Evolutionary conservation across 2,797 vertebrate species (phyloP).

Genomic region (Eutrigla gurnardus): DNA sequence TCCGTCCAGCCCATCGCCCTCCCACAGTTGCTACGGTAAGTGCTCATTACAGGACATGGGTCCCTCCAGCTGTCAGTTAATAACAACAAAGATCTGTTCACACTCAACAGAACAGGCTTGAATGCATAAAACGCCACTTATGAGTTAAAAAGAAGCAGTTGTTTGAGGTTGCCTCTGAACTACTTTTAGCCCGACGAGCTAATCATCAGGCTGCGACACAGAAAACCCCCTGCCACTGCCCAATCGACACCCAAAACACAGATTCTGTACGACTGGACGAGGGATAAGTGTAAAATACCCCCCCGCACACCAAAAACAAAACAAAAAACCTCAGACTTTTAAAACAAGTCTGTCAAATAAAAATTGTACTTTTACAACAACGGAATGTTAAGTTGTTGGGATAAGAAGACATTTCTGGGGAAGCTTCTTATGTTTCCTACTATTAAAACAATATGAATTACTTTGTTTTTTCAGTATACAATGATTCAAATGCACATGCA

Average conservation of each 20-base stretch:
- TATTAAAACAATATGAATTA: conserved; percentile 81
- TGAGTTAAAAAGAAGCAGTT: conserved; percentile 51
- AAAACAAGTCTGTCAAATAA: conserved; percentile 99
- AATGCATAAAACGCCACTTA: conserved; percentile 59
- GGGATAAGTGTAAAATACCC: conserved; percentile 72
- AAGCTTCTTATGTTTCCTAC: conserved; percentile 71
- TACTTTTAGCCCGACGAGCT: conserved; percentile 39
- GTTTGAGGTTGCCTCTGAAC: conserved; percentile 40
- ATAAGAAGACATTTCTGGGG: conserved; percentile 77
- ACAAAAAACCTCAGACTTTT: conserved; percentile 90
- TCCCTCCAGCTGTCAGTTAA: conserved; percentile 51
- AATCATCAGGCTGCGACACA: conserved; percentile 28
- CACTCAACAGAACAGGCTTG: conserved; percentile 43
- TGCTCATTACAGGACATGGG: conserved; percentile 73
- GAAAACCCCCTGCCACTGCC: conserved; percentile 9
- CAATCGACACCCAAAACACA: conserved; percentile 28
- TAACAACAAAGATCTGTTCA: conserved; percentile 40
- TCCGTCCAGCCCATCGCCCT: conserved; percentile 45
- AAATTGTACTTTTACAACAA: conserved; percentile 86
- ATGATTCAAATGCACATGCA: conserved; percentile 93
- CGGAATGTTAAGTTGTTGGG: conserved; percentile 89
- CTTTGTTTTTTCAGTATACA: conserved; percentile 84
- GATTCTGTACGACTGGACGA: conserved; percentile 44
- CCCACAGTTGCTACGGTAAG: conserved; percentile 74
- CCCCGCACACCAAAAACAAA: conserved; percentile 62